phyloP scores from a whole-genome alignment of 2,797 vertebrate genomes.

The Rhinogobio ventralis region DNA sequence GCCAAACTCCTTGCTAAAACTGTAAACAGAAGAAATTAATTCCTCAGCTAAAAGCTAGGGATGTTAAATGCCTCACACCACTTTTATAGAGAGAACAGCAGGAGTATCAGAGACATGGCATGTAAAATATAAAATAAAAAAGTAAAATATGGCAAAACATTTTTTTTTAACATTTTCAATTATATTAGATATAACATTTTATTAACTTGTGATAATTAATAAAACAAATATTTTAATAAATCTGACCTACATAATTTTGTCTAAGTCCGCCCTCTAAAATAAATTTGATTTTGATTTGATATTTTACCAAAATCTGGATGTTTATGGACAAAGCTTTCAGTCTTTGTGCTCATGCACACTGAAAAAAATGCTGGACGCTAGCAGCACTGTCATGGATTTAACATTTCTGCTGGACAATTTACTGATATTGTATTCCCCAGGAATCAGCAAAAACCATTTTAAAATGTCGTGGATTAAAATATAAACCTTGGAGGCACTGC shows the following conservation, averaged over 20 bases:
- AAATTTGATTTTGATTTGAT: too few relatives aligned
- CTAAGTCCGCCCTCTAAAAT: background rate
- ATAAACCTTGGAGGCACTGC: background rate
- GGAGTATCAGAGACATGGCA: background rate
- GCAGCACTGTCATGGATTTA: background rate
- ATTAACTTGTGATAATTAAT: background rate
- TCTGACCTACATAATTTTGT: background rate
- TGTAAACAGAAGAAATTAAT: background rate
- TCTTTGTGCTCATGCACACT: background rate
- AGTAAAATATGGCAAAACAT: background rate
- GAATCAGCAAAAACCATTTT: background rate
- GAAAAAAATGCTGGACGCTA: background rate
- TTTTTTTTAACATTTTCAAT: background rate
- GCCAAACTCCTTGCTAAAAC: background rate
- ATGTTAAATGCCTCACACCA: background rate
- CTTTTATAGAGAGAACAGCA: background rate
- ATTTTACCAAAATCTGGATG: too few relatives aligned
- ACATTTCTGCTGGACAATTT: background rate
- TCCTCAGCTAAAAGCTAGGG: constrained; percentile 1
- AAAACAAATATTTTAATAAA: background rate
- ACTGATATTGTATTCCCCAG: background rate
- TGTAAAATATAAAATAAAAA: background rate
- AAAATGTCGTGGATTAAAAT: constrained; percentile 1
- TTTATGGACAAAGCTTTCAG: background rate
- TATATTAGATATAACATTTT: background rate